phyloP scores from a whole-genome alignment of 2,888 invertebrate genomes.

The Lithodes maja region DNA sequence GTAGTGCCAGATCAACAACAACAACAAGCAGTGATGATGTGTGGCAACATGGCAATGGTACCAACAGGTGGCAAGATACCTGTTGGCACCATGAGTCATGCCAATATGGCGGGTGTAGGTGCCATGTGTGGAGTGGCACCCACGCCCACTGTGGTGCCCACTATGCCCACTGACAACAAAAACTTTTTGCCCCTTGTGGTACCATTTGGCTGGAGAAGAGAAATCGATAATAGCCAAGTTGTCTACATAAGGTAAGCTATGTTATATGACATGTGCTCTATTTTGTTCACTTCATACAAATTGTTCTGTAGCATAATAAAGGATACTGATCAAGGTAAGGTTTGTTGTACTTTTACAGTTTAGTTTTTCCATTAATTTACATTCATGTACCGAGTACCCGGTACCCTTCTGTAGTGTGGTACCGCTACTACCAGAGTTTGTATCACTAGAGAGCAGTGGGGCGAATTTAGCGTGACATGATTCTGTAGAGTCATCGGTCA shows the following conservation, averaged over 20 bases:
- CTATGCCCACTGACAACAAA: slow-evolving; percentile 32
- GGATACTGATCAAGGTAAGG: no score
- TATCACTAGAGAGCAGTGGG: no score
- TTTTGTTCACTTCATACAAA: no score
- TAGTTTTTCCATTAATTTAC: no score
- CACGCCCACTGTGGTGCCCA: slow-evolving; percentile 22
- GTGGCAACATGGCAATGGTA: slow-evolving; percentile 48
- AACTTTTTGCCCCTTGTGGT: slow-evolving; percentile 58
- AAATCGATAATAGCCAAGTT: slow-evolving; percentile 57
- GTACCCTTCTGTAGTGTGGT: no score
- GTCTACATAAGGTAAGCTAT: slow-evolving; percentile 67
- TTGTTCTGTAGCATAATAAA: no score
- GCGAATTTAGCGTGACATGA: no score
- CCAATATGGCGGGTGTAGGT: slow-evolving; percentile 43
- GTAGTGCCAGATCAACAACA: slow-evolving; percentile 46
- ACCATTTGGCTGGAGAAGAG: slow-evolving; percentile 69
- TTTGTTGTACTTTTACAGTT: no score
- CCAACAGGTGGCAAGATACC: slow-evolving; percentile 47
- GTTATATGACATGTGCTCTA: neutral
- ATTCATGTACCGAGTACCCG: no score
- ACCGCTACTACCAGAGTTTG: no score
- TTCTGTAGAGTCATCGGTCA: no score
- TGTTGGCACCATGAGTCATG: slow-evolving; percentile 31
- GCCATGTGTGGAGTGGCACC: slow-evolving; percentile 41
- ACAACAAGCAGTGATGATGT: slow-evolving; percentile 42